Conservation (phyloP, 2,113 vertebrate species). For the Periophthalmus modestus region DNA sequence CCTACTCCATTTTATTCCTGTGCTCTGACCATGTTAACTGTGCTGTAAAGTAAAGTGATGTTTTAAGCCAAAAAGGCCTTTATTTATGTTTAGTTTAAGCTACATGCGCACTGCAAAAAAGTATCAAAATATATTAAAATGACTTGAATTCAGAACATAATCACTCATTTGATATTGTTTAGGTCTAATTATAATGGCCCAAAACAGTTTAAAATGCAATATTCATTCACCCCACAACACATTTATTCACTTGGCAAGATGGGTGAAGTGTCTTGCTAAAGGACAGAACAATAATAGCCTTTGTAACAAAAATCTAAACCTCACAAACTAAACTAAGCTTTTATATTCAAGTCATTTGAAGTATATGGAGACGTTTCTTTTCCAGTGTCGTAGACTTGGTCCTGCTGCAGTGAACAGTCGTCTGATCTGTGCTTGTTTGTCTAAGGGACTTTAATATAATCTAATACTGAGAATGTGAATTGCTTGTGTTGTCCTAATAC, state of each 20-base stretch:
- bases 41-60: neutral
- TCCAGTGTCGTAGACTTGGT: conserved; percentile 17
- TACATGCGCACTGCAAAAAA: neutral
- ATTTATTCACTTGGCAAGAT: neutral
- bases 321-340: neutral
- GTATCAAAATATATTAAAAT: neutral
- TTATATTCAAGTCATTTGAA: neutral
- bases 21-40: neutral
- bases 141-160: neutral
- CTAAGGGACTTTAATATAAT: conserved; percentile 15
- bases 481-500: neutral
- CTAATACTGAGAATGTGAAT: conserved; percentile 9
- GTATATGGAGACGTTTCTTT: neutral
- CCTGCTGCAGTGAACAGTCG: conserved; percentile 14
- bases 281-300: neutral
- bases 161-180: neutral
- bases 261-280: neutral
- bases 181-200: too few relatives aligned
- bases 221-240: too few relatives aligned
- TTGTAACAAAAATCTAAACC: neutral
- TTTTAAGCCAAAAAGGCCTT: conserved; percentile 6
- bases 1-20: neutral
- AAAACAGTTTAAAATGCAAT: too few relatives aligned
- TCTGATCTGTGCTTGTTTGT: neutral
- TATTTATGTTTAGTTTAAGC: conserved; percentile 35